Percentiles rank a stretch among this genome's conserved stretches.
Conservation (phyloP, 2,113 vertebrate species). For the Scortum barcoo region DNA sequence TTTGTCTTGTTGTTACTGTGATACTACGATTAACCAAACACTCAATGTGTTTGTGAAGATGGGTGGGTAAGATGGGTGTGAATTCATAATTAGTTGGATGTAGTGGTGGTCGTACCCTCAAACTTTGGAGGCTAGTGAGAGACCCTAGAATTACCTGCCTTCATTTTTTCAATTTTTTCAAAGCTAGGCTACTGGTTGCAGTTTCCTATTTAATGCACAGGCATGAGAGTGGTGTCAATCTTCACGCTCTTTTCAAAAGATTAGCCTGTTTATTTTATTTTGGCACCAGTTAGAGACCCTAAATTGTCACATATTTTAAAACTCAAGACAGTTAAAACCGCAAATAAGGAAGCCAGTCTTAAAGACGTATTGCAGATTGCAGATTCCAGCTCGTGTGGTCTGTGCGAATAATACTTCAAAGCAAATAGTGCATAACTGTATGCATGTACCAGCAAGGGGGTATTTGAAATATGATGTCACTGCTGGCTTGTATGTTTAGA, state of each 20-base stretch:
- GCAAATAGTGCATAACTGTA: constrained; percentile 8
- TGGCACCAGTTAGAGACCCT: background rate
- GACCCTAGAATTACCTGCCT: background rate
- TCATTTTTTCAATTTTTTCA: too few relatives aligned
- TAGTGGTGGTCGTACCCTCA: background rate
- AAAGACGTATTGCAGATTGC: background rate
- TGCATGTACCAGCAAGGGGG: constrained; percentile 5
- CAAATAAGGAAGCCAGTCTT: background rate
- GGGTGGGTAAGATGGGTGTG: background rate
- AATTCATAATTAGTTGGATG: background rate
- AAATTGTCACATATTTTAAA: background rate
- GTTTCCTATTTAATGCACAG: background rate
- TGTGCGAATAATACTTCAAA: constrained; percentile 3
- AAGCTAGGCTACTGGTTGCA: background rate
- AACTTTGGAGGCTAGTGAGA: background rate
- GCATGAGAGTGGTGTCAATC: background rate
- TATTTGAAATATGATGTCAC: constrained; percentile 29
- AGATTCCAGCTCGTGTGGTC: background rate
- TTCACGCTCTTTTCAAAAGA: background rate
- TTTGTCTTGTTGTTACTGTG: background rate
- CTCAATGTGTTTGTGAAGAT: background rate
- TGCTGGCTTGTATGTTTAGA: constrained; percentile 17
- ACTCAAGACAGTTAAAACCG: background rate
- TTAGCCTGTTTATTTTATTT: background rate
- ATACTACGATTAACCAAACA: background rate